Conservation (phyloP, 2,888 invertebrate genomes). For the Aspidiotus destructor region DNA sequence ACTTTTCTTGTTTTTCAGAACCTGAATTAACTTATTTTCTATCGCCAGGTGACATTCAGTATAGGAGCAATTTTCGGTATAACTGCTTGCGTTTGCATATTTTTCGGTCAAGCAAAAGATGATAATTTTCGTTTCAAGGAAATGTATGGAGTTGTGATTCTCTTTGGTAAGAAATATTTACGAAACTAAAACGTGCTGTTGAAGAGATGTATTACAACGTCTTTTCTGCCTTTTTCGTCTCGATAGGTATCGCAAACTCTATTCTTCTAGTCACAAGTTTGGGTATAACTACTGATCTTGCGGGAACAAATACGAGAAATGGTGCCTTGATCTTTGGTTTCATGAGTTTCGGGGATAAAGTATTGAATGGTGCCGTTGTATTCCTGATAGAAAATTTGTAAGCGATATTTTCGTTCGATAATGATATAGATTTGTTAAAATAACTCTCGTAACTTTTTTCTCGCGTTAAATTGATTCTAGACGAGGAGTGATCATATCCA, state of each 20-base stretch:
- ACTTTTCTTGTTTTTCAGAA: background rate
- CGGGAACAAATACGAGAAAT: constrained; percentile 73
- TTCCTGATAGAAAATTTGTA: constrained; percentile 71
- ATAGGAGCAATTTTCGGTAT: constrained; percentile 58
- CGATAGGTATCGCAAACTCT: constrained; percentile 61
- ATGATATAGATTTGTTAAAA: background rate
- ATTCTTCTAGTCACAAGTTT: constrained; percentile 80
- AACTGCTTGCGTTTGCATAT: constrained; percentile 60
- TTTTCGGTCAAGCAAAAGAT: constrained; percentile 46
- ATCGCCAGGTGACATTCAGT: constrained; percentile 51
- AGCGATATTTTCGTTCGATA: constrained; percentile 40
- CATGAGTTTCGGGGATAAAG: constrained; percentile 86
- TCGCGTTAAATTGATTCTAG: background rate
- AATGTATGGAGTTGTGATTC: constrained; percentile 47
- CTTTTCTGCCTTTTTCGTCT: background rate
- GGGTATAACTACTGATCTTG: constrained; percentile 79
- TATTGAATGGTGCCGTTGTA: constrained; percentile 80
- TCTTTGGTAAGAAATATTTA: constrained; percentile 43
- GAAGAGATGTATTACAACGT: too few relatives aligned
- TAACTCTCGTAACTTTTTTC: background rate
- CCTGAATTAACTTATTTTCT: constrained; percentile 10
- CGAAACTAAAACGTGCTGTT: too few relatives aligned
- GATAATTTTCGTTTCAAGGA: constrained; percentile 40
- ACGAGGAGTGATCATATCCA: background rate
- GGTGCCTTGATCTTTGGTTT: constrained; percentile 87